Percentiles rank a stretch among this genome's conserved stretches.
phyloP scores from a whole-genome alignment of 2,797 vertebrate genomes.

The Platalea minor region DNA sequence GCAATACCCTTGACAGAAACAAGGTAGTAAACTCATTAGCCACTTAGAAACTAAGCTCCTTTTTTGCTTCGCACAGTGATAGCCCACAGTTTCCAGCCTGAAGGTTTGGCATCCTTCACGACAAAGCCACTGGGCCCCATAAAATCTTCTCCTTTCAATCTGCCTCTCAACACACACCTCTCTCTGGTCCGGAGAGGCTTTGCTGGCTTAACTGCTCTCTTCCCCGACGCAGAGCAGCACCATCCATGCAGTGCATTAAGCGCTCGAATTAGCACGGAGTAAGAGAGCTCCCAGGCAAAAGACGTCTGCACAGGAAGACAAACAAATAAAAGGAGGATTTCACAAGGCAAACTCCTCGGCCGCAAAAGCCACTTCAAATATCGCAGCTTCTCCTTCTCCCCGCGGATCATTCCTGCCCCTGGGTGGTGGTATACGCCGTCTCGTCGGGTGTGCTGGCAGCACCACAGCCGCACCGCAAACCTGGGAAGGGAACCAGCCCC shows the following conservation, averaged over 20 bases:
- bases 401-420: not conserved
- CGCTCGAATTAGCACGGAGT: not conserved
- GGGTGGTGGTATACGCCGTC: not conserved
- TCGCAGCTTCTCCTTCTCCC: not conserved
- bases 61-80: not conserved
- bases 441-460: accelerated
- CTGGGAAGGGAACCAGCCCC: not conserved
- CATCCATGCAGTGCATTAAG: accelerated
- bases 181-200: not conserved
- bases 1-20: conserved; percentile 7
- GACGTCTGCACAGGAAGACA: not conserved
- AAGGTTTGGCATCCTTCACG: not conserved
- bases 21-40: conserved; percentile 6
- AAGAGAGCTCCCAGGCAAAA: not conserved
- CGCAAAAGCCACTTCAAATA: not conserved
- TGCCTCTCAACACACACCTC: not conserved
- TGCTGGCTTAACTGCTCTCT: not conserved
- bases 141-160: not conserved
- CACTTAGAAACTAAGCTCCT: conserved; percentile 32
- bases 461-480: not conserved
- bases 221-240: not conserved
- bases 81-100: not conserved
- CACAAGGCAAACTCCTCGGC: not conserved
- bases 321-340: not conserved
- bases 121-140: not conserved